Evolutionary conservation across 2,888 invertebrate species (phyloP).

Genomic region (Ennomos fuscantarius): DNA sequence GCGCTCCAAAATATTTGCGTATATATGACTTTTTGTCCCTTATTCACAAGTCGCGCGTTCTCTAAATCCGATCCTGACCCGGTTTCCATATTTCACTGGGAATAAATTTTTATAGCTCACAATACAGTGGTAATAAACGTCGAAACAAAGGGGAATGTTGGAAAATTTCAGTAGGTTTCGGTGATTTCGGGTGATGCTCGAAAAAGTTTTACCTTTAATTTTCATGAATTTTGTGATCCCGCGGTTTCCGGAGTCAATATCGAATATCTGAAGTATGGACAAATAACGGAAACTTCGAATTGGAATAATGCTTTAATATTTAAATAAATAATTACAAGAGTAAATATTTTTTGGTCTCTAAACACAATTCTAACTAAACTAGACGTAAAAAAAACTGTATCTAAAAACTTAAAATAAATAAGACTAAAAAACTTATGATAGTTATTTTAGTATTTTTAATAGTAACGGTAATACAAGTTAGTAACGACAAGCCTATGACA

Average conservation of each 20-base stretch:
- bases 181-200: conserved; percentile 21
- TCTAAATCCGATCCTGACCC: conserved; percentile 31
- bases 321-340: too few relatives aligned
- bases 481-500: too few relatives aligned
- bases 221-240: conserved; percentile 4
- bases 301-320: background rate
- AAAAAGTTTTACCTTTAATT: conserved; percentile 15
- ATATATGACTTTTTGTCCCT: conserved; percentile 5
- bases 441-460: too few relatives aligned
- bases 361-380: background rate
- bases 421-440: too few relatives aligned
- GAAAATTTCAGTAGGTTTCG: conserved; percentile 27
- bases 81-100: conserved; percentile 41
- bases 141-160: conserved; percentile 34
- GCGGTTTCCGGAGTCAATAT: conserved; percentile 10
- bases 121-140: conserved; percentile 43
- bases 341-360: background rate
- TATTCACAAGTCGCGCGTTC: conserved; percentile 3
- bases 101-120: conserved; percentile 44
- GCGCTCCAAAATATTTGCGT: conserved; percentile 12
- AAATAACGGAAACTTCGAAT: background rate
- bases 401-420: too few relatives aligned
- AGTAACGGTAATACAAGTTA: too few relatives aligned
- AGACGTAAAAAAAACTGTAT: conserved; percentile 9
- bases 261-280: conserved; percentile 8